Evolutionary conservation across 2,888 invertebrate genomes (phyloP).

Genomic region (Drosophila mayaguana): DNA sequence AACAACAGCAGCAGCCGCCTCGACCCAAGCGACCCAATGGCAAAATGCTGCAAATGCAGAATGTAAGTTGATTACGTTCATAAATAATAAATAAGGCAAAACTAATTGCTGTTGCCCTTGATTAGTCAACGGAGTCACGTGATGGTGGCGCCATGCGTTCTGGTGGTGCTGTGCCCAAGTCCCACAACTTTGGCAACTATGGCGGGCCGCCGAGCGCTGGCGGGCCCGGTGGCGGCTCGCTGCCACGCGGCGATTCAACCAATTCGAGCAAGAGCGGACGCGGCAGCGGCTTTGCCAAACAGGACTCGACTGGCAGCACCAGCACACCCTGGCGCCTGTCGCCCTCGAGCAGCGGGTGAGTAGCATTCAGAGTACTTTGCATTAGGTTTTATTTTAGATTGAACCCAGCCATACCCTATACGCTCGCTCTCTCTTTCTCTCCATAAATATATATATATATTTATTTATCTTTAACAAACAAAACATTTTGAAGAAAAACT

Average conservation of each 20-base stretch:
- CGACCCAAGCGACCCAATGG: slow-evolving; percentile 81
- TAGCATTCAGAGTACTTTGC: slow-evolving; percentile 26
- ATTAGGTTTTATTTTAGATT: slow-evolving; percentile 28
- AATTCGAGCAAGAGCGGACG: slow-evolving; percentile 88
- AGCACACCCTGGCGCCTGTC: slow-evolving; percentile 85
- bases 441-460: slow-evolving; percentile 17
- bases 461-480: slow-evolving; percentile 38
- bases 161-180: slow-evolving; percentile 89
- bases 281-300: slow-evolving; percentile 90
- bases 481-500: slow-evolving; percentile 47
- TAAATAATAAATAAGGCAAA: neutral
- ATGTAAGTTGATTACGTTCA: slow-evolving; percentile 49
- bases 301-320: slow-evolving; percentile 86
- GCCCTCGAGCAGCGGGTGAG: slow-evolving; percentile 85
- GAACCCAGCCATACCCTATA: slow-evolving; percentile 44
- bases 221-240: slow-evolving; percentile 76
- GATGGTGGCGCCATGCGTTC: slow-evolving; percentile 82
- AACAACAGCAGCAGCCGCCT: slow-evolving; percentile 62
- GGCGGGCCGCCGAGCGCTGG: slow-evolving; percentile 87
- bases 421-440: slow-evolving; percentile 57
- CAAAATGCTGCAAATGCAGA: slow-evolving; percentile 84
- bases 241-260: slow-evolving; percentile 88
- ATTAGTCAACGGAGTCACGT: slow-evolving; percentile 79
- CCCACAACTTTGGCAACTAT: slow-evolving; percentile 95
- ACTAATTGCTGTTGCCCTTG: neutral